A percentile compares a stretch with the other conserved stretches of the same genome.
phyloP scores from a whole-genome alignment of 2,113 vertebrate genomes.

The Fregetta grallaria region DNA sequence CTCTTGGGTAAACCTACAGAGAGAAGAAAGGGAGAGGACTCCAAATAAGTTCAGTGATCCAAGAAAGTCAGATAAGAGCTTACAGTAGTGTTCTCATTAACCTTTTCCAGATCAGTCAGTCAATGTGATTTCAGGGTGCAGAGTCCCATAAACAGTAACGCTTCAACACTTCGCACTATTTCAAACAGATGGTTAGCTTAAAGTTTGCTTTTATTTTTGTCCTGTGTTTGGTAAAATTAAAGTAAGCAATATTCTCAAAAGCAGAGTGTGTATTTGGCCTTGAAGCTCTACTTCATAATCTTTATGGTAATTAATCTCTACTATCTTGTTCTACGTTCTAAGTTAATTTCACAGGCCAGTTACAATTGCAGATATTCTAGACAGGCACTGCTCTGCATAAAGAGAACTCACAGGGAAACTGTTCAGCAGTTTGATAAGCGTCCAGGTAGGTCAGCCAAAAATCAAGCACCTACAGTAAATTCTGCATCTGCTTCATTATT shows the following conservation, averaged over 20 bases:
- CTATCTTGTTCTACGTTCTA: not conserved
- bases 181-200: not conserved
- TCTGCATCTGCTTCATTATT: slow-evolving; percentile 22
- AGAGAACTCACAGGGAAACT: not conserved
- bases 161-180: not conserved
- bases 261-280: not conserved
- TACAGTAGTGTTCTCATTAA: slow-evolving; percentile 73
- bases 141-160: slow-evolving; percentile 25
- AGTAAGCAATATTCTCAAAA: not conserved
- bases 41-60: slow-evolving; percentile 84
- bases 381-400: not conserved
- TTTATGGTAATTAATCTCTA: not conserved
- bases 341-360: slow-evolving; percentile 9
- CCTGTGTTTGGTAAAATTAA: not conserved
- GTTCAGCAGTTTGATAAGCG: not conserved
- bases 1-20: slow-evolving; percentile 99
- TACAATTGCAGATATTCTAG: not conserved
- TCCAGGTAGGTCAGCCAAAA: slow-evolving; percentile 30
- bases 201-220: slow-evolving; percentile 4
- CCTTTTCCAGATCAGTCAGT: slow-evolving; percentile 76
- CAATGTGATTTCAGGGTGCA: slow-evolving; percentile 34
- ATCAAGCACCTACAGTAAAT: slow-evolving; percentile 29
- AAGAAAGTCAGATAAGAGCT: slow-evolving; percentile 73
- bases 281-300: not conserved
- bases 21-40: slow-evolving; percentile 94